A percentile compares a stretch with the other conserved stretches of the same genome.
These are phyloP conservation scores for Butastur rufipennis DNA, from an alignment of 2,113 vertebrate species.

Conservation along the genomic window DNA sequence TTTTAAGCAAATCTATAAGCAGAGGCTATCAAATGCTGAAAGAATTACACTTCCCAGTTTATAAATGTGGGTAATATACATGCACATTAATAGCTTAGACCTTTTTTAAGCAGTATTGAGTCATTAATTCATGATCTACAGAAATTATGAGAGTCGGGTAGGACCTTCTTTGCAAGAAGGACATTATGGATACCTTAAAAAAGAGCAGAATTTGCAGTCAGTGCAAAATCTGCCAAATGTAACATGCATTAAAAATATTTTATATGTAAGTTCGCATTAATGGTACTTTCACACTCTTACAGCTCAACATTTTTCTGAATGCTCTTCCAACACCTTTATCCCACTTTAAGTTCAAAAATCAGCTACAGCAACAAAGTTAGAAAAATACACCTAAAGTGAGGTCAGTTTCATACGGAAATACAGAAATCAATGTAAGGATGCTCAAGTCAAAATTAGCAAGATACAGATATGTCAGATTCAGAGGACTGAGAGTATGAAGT, in stretches of 20 bases:
- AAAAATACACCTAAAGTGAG: not conserved
- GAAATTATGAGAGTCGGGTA: not conserved
- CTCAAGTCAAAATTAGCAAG: not conserved
- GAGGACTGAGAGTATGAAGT: not conserved
- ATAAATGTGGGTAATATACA: not conserved
- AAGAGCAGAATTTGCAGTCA: not conserved
- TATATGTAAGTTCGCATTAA: not conserved
- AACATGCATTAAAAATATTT: not conserved
- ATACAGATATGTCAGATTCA: not conserved
- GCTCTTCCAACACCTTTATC: not conserved
- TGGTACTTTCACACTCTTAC: not conserved
- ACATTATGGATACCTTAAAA: not conserved
- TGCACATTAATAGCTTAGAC: not conserved
- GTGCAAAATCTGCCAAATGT: not conserved
- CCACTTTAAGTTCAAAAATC: not conserved
- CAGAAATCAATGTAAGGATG: not conserved
- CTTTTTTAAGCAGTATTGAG: not conserved
- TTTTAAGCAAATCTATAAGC: conserved; percentile 68
- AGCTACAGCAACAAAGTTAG: not conserved
- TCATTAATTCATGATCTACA: not conserved
- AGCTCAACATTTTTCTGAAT: not conserved
- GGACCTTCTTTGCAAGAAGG: not conserved
- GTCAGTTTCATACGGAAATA: not conserved
- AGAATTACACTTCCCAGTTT: not conserved
- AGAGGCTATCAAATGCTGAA: not conserved